phyloP scores from a whole-genome alignment of 2,797 vertebrate genomes.

The Mallotus villosus region DNA sequence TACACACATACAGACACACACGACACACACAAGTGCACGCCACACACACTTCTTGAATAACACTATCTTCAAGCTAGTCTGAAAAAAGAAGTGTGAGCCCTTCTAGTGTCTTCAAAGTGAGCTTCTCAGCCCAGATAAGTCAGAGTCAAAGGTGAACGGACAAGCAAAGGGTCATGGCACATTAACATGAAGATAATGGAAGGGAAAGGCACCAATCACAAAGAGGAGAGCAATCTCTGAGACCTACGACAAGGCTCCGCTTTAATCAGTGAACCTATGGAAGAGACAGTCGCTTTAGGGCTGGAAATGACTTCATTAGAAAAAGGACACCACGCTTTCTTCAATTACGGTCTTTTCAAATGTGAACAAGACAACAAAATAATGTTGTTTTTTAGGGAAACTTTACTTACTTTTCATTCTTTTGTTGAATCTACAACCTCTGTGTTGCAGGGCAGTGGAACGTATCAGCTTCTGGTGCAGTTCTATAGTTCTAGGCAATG shows the following conservation, averaged over 20 bases:
- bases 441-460: conserved; percentile 62
- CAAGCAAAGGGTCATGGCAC: conserved; percentile 17
- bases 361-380: background rate
- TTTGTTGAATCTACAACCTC: background rate
- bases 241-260: conserved; percentile 5
- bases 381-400: background rate
- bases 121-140: conserved; percentile 10
- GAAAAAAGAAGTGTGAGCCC: background rate
- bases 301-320: background rate
- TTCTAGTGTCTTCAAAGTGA: background rate
- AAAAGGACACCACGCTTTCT: background rate
- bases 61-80: background rate
- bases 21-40: conserved; percentile 20
- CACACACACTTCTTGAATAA: background rate
- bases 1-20: conserved; percentile 25
- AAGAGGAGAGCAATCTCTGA: conserved; percentile 6
- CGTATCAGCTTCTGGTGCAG: conserved; percentile 76
- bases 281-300: background rate
- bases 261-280: conserved; percentile 7
- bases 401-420: too few relatives aligned
- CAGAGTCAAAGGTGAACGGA: conserved; percentile 22
- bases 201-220: conserved; percentile 11
- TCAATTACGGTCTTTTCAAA: background rate
- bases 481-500: conserved; percentile 79
- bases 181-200: conserved; percentile 29